Evolutionary conservation across 2,888 invertebrate species (phyloP).

Genomic region (Drosophila ochracea): DNA sequence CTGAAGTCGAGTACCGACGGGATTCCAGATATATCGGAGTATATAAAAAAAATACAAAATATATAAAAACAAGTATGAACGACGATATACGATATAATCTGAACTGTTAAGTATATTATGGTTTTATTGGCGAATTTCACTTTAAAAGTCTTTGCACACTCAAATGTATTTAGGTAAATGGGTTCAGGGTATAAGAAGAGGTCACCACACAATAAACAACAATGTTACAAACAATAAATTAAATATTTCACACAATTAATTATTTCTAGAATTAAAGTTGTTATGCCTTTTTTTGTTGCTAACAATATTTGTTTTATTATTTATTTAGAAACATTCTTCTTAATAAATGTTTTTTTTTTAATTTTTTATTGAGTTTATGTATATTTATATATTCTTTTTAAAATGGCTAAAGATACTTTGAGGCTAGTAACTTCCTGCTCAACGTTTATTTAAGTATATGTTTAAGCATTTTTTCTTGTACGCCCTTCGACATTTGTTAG

Average conservation of each 20-base stretch:
- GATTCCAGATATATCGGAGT: neutral
- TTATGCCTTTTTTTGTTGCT: neutral
- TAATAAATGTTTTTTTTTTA: neutral
- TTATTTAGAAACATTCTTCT: neutral
- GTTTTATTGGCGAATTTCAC: neutral
- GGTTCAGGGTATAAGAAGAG: neutral
- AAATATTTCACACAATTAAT: neutral
- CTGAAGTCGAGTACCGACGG: neutral
- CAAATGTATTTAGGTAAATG: neutral
- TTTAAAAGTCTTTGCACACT: neutral
- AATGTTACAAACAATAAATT: neutral
- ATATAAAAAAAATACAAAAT: neutral
- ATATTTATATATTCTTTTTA: neutral
- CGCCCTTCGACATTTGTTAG: conserved; percentile 15
- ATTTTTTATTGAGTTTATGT: neutral
- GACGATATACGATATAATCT: neutral
- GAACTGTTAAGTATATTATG: neutral
- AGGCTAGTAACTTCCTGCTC: neutral
- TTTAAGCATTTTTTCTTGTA: conserved; percentile 1
- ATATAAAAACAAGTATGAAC: neutral
- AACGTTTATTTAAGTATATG: neutral
- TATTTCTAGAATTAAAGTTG: neutral
- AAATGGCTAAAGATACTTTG: neutral
- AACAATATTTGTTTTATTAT: neutral
- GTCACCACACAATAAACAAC: neutral